Evolutionary conservation across 1,140 invertebrate species (phyloP).

Genomic region (Solenopsis fugax): DNA sequence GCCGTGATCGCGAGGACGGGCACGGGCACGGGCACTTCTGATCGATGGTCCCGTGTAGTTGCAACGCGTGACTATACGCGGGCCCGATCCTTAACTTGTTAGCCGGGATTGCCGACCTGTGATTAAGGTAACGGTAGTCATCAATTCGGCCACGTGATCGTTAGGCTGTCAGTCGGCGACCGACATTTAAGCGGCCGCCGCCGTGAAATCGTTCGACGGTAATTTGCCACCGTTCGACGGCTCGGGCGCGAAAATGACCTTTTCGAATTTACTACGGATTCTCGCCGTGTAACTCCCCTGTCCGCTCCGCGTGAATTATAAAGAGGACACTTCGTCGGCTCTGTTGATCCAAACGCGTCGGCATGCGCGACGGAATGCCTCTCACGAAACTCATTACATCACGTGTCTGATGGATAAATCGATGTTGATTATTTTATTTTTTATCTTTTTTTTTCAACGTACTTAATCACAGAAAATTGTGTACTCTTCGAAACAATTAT

Average conservation of each 20-base stretch:
- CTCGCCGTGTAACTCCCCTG: constrained; percentile 36
- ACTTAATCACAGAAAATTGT: constrained; percentile 5
- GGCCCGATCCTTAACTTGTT: constrained; percentile 75
- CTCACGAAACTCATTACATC: constrained; percentile 38
- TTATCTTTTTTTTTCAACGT: not conserved
- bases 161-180: constrained; percentile 77
- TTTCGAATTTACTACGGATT: constrained; percentile 53
- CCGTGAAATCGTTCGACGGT: constrained; percentile 76
- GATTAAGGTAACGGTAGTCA: constrained; percentile 80
- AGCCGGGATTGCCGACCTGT: constrained; percentile 77
- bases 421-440: constrained; percentile 29
- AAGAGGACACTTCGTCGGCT: constrained; percentile 38
- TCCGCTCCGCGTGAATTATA: constrained; percentile 40
- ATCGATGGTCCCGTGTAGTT: constrained; percentile 70
- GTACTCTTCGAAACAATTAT: not conserved
- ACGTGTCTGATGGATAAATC: constrained; percentile 11
- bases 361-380: constrained; percentile 43
- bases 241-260: constrained; percentile 64
- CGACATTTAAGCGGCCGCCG: constrained; percentile 77
- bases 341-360: constrained; percentile 40
- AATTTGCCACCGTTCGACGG: constrained; percentile 78
- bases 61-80: constrained; percentile 74
- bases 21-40: constrained; percentile 21
- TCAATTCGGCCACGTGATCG: constrained; percentile 78
- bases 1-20: constrained; percentile 33